Evolutionary conservation across 1,140 invertebrate species (phyloP), one percentile per base, ranked within the genome.

Genomic region (Brachionus plicatilis): DNA sequence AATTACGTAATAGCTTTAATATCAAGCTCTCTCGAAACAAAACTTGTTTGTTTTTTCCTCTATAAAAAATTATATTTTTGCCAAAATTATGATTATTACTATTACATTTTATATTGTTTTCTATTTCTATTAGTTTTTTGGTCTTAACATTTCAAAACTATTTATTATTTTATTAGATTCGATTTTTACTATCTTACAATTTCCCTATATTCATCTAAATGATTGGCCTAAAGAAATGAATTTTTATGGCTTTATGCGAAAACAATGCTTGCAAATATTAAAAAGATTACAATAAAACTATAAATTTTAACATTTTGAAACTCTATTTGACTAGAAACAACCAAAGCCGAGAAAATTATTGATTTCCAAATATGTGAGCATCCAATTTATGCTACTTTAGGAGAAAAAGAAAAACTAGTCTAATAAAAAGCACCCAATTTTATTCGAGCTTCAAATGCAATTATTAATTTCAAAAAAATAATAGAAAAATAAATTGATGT

Each of bases 11-110:
- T 60, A 60, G 20, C 53, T 60, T 60, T 60, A 60, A 20, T 60
- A 20, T 60, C 53, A 8, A 60, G 53, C 53, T 60, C 53, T 60
- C 6, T 60, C 53, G 53, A 60, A 60, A 60, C 53, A 20, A 60
- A 60, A 60, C 53, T 60, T 60, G 53, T 60, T 60, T 60, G 53
- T 60, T 60, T 60, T 47, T 60, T 60, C 53, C 53, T 60, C 53
- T 60, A 60, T 60, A 60, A 60, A 60, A 53, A 60, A 60, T 60
- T 60, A 60, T 60, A 60, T 60, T 60, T 60, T 60, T 60, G 53
- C 53, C 53, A 60, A 60, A 60, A 60, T 60, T 60, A 60, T 60
- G 53, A 60, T 60, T 60, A 60, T 60, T 60, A 60, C 53, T 60
- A 60, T 60, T 60, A 60, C 53, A 60, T 60, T 60, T 60, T 60